A percentile compares a stretch with the other conserved stretches of the same genome.
Evolutionary conservation across 2,888 invertebrate species (phyloP).

Genomic region (Stictocephala bisonia): DNA sequence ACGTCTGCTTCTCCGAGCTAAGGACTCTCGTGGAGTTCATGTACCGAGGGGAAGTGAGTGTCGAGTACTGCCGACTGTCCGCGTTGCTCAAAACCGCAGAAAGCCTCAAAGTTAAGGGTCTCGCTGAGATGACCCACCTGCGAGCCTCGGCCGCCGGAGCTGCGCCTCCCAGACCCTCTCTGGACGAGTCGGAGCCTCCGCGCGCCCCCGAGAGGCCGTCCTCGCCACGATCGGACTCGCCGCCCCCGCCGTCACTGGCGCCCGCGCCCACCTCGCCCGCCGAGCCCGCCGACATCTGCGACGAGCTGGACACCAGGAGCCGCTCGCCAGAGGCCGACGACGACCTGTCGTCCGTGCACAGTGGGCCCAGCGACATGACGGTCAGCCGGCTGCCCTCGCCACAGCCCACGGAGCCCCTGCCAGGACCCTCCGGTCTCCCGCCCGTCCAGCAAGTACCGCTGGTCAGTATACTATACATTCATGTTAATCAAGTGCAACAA

Average conservation of each 20-base stretch:
- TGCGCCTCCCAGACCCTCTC: constrained; percentile 57
- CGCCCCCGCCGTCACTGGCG: constrained; percentile 41
- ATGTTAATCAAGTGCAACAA: too few species aligned
- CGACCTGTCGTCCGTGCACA: constrained; percentile 63
- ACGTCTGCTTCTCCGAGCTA: constrained; percentile 91
- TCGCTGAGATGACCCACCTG: constrained; percentile 92
- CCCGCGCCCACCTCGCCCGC: constrained; percentile 42
- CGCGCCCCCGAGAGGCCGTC: constrained; percentile 38
- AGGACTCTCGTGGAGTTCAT: constrained; percentile 95
- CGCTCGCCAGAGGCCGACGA: constrained; percentile 54
- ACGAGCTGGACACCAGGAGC: constrained; percentile 44
- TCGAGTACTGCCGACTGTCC: constrained; percentile 92
- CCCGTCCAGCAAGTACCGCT: constrained; percentile 91
- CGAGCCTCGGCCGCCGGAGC: constrained; percentile 63
- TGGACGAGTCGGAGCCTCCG: constrained; percentile 37
- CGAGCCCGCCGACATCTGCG: constrained; percentile 34
- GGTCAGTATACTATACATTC: constrained; percentile 69
- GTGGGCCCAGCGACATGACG: constrained; percentile 70
- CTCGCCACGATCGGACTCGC: constrained; percentile 41
- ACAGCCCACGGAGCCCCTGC: constrained; percentile 66
- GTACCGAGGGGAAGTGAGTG: constrained; percentile 96
- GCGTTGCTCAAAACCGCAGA: constrained; percentile 92
- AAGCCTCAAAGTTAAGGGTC: constrained; percentile 89
- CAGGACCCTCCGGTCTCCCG: constrained; percentile 86
- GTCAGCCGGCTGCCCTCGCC: constrained; percentile 55